Conservation (phyloP, 2,888 invertebrate genomes). For the Teleogryllus oceanicus region DNA sequence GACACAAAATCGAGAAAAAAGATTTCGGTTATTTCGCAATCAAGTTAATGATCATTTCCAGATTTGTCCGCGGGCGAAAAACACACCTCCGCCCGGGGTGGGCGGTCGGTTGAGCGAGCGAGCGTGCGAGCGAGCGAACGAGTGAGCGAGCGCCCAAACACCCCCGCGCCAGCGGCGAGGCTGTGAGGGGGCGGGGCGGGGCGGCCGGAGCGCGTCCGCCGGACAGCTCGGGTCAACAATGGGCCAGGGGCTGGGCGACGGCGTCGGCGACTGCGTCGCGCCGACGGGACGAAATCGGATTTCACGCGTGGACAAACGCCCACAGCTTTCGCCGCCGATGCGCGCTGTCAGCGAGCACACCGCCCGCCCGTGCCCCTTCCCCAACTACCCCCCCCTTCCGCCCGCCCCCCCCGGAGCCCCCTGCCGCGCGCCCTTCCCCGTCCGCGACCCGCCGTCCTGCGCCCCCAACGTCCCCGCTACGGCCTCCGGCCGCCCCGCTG, state of each 20-base stretch:
- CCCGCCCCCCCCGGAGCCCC: background rate
- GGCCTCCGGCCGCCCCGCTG: background rate
- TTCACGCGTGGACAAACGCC: slow-evolving; percentile 10
- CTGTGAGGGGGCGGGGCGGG: no score
- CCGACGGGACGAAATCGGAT: slow-evolving; percentile 18
- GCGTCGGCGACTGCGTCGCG: background rate
- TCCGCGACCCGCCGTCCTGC: background rate
- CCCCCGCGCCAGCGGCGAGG: no score
- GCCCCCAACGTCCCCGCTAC: no score
- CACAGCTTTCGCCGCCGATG: background rate
- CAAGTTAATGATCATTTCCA: no score
- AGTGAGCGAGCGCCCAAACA: no score
- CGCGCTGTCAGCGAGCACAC: slow-evolving; percentile 18
- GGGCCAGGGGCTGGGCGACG: background rate
- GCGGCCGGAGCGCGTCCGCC: no score
- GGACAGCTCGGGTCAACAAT: background rate
- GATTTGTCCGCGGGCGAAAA: no score
- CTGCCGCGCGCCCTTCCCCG: background rate
- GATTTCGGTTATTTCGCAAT: no score
- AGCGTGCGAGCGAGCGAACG: no score
- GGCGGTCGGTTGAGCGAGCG: no score
- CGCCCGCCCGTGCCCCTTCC: background rate
- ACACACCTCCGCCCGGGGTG: no score
- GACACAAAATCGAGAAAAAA: no score
- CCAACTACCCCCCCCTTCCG: background rate